Conservation (phyloP, 2,113 vertebrate species). For the Zosterops pallidus region DNA sequence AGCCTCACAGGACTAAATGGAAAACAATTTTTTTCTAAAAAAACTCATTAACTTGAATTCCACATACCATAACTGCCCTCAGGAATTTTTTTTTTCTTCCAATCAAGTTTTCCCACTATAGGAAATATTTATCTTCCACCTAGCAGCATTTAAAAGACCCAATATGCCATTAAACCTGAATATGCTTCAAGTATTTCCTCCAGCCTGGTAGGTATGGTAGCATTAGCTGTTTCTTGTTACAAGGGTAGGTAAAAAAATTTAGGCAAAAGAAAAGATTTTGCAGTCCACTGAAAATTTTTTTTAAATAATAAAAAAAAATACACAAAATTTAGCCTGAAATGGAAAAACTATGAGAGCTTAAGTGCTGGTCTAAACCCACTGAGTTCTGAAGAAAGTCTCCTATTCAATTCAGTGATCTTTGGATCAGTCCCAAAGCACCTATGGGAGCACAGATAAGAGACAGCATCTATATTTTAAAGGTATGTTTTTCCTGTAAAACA, state of each 20-base stretch:
- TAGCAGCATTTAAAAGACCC: slow-evolving; percentile 26
- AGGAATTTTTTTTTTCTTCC: slow-evolving; percentile 39
- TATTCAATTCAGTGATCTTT: neutral
- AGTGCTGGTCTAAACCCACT: neutral
- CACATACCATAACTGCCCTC: slow-evolving; percentile 33
- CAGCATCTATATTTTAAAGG: neutral
- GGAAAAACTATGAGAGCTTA: neutral
- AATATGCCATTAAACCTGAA: slow-evolving; percentile 23
- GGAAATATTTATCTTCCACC: slow-evolving; percentile 53
- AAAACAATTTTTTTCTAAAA: slow-evolving; percentile 41
- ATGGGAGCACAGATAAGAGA: neutral
- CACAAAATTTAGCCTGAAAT: neutral
- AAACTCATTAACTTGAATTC: slow-evolving; percentile 37
- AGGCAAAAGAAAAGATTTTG: neutral
- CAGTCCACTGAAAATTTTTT: neutral
- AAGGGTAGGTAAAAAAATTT: neutral
- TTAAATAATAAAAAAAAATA: neutral
- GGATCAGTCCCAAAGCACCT: neutral
- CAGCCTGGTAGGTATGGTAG: neutral
- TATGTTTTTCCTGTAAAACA: neutral
- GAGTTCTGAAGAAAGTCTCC: neutral
- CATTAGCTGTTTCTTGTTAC: neutral
- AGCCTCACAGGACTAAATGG: slow-evolving; percentile 24
- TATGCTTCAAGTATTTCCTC: slow-evolving; percentile 5
- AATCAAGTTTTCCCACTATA: slow-evolving; percentile 20